Evolutionary conservation across 2,888 invertebrate species (phyloP).

Genomic region (Cenopis cana): DNA sequence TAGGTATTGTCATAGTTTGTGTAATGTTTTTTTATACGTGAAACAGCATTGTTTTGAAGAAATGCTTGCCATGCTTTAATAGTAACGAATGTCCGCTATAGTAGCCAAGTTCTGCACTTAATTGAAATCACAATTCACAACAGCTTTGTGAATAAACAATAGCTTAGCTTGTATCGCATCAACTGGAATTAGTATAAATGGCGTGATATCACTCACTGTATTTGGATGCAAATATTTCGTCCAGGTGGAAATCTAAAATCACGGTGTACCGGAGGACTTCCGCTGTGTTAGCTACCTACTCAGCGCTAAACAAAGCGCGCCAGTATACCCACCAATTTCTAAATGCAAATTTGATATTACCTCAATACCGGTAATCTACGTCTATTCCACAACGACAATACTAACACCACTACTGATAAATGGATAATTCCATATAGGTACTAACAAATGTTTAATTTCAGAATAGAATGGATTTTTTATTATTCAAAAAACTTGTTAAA

Average conservation of each 20-base stretch:
- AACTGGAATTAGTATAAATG: constrained; percentile 31
- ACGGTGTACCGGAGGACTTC: constrained; percentile 32
- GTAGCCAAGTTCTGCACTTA: background rate
- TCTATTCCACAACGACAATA: too few species aligned
- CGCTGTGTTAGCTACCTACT: constrained; percentile 51
- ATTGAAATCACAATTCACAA: background rate
- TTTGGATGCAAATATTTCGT: constrained; percentile 38
- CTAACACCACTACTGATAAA: too few species aligned
- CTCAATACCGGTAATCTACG: too few species aligned
- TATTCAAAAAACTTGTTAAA: too few species aligned
- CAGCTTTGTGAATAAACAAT: constrained; percentile 11
- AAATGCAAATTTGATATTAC: constrained; percentile 64
- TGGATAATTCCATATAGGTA: too few species aligned
- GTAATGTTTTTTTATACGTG: too few species aligned
- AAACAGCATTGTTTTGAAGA: too few species aligned
- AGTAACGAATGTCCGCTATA: background rate
- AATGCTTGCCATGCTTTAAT: background rate
- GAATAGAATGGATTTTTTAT: too few species aligned
- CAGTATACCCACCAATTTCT: constrained; percentile 52
- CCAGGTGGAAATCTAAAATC: constrained; percentile 25
- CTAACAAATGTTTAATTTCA: too few species aligned
- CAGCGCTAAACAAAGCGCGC: constrained; percentile 46
- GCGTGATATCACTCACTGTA: constrained; percentile 17
- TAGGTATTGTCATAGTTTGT: too few species aligned
- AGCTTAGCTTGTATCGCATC: constrained; percentile 16